Percentiles rank a stretch among this genome's conserved stretches.
Evolutionary conservation across 2,113 vertebrate genomes (phyloP).

Genomic region (Mixornis gularis): DNA sequence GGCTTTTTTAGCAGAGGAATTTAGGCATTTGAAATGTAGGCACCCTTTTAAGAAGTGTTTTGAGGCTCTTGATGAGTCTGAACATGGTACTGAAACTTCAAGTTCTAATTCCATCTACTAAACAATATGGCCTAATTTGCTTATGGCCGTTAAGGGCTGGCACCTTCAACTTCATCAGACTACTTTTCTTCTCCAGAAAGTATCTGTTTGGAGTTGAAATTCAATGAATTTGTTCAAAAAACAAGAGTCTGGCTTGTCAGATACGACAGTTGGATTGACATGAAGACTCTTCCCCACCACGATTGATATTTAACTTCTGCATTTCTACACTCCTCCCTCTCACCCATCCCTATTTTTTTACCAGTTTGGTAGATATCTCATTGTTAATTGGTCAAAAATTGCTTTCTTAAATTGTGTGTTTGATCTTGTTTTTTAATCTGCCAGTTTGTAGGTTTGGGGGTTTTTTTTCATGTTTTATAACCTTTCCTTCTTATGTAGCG

Average conservation of each 20-base stretch:
- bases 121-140: background rate
- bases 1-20: background rate
- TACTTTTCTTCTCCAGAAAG: background rate
- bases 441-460: background rate
- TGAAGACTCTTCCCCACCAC: background rate
- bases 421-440: background rate
- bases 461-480: background rate
- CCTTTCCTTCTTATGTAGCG: background rate
- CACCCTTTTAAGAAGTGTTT: background rate
- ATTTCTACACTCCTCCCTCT: rapidly evolving
- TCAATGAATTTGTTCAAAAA: background rate
- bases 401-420: background rate
- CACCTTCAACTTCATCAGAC: background rate
- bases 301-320: background rate
- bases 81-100: background rate
- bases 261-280: background rate
- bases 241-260: background rate
- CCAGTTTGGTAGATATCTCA: background rate
- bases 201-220: background rate
- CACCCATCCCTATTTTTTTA: background rate
- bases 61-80: background rate
- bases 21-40: background rate
- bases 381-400: background rate
- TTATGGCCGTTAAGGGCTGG: background rate
- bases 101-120: background rate